Evolutionary conservation across 2,113 vertebrate genomes (phyloP), one percentile per base, ranked within the genome.

Genomic region (Calyptomena viridis): DNA sequence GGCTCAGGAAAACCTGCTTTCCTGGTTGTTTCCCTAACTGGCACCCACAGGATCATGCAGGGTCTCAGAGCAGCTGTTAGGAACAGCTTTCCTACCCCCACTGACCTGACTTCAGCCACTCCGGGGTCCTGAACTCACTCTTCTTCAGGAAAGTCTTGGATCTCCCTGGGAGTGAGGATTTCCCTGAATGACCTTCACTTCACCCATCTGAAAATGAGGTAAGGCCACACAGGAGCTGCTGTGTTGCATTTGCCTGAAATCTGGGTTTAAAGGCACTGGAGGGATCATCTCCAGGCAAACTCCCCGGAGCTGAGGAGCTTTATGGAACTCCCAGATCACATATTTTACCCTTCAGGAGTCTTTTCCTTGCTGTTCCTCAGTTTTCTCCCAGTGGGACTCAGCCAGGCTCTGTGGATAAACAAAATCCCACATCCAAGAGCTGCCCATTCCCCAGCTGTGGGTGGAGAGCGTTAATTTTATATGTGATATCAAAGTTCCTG

Each of bases 231-330:
- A 1, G 3, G 24, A 60, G 46, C 37, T 47, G 79, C 75, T 30
- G 56, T 2, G 0, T 4, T n/a, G 21, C 1, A 0, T 2, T 25
- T 31, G 11, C 55, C 50, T 11, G 40, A 56, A 63, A 31, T 39
- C 27, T 22, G 63, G 16, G 10, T 14, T 64, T 30, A 44, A 16
- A 71, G 39, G 50, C 0, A 0, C 23, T 1, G 31, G 39, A 47
- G 39, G 62, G 25, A 63, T 47, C n/a, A 10, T 6, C 66, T 20
- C 66, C 39, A 27, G 75, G 27, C 44, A 64, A 64, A 35, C 2
- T 5, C 60, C 35, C 39, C 1, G 3, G 3, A 87, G 37, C 50
- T 28, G 1, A 59, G 68, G 25, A 39, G 27, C 3, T 10, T 27
- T 12, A 12, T 42, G 56, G 23, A 9, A 5, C 25, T 63, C 39